Evolutionary conservation across 2,113 vertebrate genomes (phyloP).

Genomic region (Asarcornis scutulata): DNA sequence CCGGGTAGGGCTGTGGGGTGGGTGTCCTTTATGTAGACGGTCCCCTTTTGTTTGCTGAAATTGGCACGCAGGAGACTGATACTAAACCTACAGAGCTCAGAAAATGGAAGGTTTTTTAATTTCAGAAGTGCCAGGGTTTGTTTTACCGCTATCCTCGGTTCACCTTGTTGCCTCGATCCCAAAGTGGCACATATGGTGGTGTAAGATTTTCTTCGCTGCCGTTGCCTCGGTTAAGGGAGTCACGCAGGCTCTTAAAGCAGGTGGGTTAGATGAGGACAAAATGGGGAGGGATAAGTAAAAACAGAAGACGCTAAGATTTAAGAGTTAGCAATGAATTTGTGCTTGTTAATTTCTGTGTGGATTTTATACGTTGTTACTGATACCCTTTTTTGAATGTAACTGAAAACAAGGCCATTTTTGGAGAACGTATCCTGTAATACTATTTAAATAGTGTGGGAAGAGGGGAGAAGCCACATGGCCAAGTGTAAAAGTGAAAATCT

Average conservation of each 20-base stretch:
- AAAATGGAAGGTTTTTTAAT: background rate
- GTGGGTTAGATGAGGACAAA: slow-evolving; percentile 21
- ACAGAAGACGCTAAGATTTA: background rate
- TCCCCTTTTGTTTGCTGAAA: background rate
- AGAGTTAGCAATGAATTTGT: background rate
- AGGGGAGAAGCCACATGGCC: background rate
- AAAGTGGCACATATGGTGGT: background rate
- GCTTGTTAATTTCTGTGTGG: background rate
- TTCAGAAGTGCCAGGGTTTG: background rate
- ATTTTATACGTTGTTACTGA: background rate
- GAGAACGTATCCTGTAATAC: background rate
- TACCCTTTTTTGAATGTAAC: background rate
- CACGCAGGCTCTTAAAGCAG: background rate
- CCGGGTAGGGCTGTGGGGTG: background rate
- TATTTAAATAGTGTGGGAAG: background rate
- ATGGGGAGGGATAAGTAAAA: background rate
- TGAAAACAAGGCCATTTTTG: background rate
- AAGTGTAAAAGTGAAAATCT: background rate
- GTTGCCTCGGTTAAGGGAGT: background rate
- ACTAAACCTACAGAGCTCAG: background rate
- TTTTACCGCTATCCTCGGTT: background rate
- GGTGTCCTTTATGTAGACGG: background rate
- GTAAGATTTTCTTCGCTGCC: background rate
- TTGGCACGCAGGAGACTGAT: background rate
- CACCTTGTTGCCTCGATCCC: background rate